Evolutionary conservation across 2,113 vertebrate species (phyloP), one percentile per base, ranked within the genome.

Genomic region (Eleginops maclovinus): DNA sequence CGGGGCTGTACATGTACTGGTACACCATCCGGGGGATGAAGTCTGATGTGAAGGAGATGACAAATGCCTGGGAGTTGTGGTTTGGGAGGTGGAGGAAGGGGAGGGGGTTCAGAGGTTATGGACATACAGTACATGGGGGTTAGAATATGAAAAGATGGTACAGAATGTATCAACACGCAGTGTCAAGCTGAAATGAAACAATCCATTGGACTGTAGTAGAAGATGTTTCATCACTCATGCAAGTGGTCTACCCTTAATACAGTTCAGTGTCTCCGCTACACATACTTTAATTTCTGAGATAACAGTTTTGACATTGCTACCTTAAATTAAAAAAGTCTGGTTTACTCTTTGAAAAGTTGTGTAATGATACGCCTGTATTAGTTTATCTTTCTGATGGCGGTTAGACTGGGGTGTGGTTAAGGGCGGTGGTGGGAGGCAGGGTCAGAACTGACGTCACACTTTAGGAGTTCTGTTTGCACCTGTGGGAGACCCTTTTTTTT

Each of bases 11-110:
- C 96, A 97, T 98, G 91, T 99, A 98, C 84, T 97, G 96, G 95
- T 99, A 99, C 63, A 99, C 98, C 92, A 99, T 96, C 80, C 98
- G 96, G 21, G 98, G 98, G 92, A 99, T 98, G 95, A 99, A 99
- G 95, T 99, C 98, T 1, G 98, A 99, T 0, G 98, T 99, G 95
- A 99, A 99, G 89, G 98, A 97, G 93, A 99, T 99, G 88, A 99
- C 98, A 82, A 99, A 99, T 15, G 98, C 98, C 98, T 99, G 87
- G 64, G 40, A 66, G 53, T 26, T 13, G 50, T n/a, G 74, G 88
- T 43, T 54, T 43, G 50, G 51, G 28, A 75, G 22, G 12, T 53
- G 55, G 49, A 66, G 63, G 36, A 31, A 41, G 51, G 14, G 67
- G 26, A 28, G n/a, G 22, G 63, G 47, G 10, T 47, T 54, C 10